A percentile compares a stretch with the other conserved stretches of the same genome.
These are phyloP conservation scores for Brachionus sp. DNA, from an alignment of 1,140 invertebrate genomes.

Conservation along the genomic window DNA sequence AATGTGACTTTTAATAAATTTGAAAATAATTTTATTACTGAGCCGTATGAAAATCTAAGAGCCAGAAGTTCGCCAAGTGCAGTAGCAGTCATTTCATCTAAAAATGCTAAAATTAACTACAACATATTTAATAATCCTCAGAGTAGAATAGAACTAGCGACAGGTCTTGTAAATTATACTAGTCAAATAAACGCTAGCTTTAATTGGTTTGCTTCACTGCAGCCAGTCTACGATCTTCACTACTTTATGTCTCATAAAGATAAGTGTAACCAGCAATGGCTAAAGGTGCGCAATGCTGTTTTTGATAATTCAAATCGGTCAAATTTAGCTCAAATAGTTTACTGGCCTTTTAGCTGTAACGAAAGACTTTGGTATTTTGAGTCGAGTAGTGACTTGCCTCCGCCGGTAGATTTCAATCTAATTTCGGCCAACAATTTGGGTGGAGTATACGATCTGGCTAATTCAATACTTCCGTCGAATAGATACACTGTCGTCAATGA, in stretches of 20 bases:
- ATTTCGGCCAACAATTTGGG: neutral
- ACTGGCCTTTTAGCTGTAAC: conserved; percentile 36
- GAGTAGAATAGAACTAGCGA: neutral
- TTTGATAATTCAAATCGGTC: conserved; percentile 40
- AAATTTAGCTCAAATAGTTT: conserved; percentile 43
- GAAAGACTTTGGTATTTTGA: neutral
- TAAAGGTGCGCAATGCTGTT: neutral
- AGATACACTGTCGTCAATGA: conserved; percentile 36
- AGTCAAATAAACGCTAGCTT: conserved; percentile 5
- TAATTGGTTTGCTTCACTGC: conserved; percentile 13
- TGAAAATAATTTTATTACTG: conserved; percentile 76
- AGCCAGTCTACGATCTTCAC: conserved; percentile 24
- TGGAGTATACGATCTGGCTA: conserved; percentile 19
- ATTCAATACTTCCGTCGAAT: neutral
- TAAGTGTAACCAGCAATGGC: conserved; percentile 36
- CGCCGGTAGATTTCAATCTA: conserved; percentile 26
- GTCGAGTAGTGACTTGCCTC: neutral
- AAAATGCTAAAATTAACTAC: conserved; percentile 78
- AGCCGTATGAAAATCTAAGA: conserved; percentile 74
- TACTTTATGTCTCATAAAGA: conserved; percentile 32
- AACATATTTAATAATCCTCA: conserved; percentile 85
- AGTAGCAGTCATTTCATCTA: conserved; percentile 77
- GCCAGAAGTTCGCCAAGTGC: conserved; percentile 73
- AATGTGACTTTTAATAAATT: conserved; percentile 84
- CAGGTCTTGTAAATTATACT: neutral